A percentile compares a stretch with the other conserved stretches of the same genome.
Evolutionary conservation across 2,888 invertebrate species (phyloP).

Genomic region (Schizaphis graminum): DNA sequence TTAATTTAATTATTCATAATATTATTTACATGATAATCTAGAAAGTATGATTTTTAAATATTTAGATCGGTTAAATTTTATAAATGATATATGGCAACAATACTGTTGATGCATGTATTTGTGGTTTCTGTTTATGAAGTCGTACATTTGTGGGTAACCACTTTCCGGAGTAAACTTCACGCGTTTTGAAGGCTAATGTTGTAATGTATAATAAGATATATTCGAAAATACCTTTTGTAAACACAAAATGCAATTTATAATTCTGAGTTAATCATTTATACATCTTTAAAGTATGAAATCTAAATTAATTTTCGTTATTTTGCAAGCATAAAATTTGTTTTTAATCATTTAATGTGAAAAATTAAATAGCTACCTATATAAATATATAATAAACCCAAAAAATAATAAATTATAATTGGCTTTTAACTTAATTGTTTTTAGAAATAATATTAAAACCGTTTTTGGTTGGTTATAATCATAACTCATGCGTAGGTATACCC

Average conservation of each 20-base stretch:
- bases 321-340: neutral
- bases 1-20: neutral
- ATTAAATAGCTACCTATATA: neutral
- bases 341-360: neutral
- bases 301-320: neutral
- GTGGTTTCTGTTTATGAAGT: slow-evolving; percentile 13
- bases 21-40: neutral
- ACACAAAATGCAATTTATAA: neutral
- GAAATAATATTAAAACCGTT: neutral
- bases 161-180: neutral
- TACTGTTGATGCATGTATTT: neutral
- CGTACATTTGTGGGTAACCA: neutral
- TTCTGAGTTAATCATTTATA: neutral
- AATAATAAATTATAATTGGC: neutral
- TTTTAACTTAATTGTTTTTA: neutral
- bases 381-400: neutral
- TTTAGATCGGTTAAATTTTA: neutral
- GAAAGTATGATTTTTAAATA: neutral
- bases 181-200: neutral
- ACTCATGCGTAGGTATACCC: neutral
- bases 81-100: neutral
- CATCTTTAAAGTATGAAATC: neutral
- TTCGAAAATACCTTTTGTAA: neutral
- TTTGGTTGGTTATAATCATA: neutral
- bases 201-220: neutral